Evolutionary conservation across 2,797 vertebrate species (phyloP).

Genomic region (Lophius americanus): DNA sequence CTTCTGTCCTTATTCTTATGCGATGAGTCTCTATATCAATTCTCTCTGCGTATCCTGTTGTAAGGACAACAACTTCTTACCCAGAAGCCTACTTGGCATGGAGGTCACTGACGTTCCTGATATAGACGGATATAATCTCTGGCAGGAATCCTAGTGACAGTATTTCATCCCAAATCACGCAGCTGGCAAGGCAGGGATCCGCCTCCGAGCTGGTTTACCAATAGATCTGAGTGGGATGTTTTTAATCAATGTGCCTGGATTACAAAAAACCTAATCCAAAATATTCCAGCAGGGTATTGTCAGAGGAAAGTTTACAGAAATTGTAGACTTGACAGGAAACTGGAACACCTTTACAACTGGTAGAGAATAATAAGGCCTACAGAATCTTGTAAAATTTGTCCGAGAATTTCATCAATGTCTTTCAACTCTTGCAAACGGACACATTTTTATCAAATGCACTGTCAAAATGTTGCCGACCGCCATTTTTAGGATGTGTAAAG

Average conservation of each 20-base stretch:
- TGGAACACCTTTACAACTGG: too few species aligned
- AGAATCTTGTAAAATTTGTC: too few species aligned
- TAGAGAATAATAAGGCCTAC: too few species aligned
- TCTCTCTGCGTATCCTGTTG: slow-evolving; percentile 29
- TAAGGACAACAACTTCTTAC: slow-evolving; percentile 9
- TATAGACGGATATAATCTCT: slow-evolving; percentile 39
- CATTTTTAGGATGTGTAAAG: too few species aligned
- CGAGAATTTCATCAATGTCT: too few species aligned
- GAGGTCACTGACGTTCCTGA: slow-evolving; percentile 1
- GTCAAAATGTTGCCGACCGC: too few species aligned
- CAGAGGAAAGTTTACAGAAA: slow-evolving; percentile 30
- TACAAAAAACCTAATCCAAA: slow-evolving; percentile 31
- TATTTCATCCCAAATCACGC: slow-evolving; percentile 48
- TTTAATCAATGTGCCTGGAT: slow-evolving; percentile 59
- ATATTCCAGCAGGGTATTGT: slow-evolving; percentile 57
- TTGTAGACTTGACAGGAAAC: background rate
- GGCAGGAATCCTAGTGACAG: slow-evolving; percentile 35
- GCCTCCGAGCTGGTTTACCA: slow-evolving; percentile 63
- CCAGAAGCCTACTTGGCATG: slow-evolving; percentile 20
- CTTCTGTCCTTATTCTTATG: slow-evolving; percentile 18
- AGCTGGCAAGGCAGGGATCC: slow-evolving; percentile 31
- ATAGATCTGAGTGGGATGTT: slow-evolving; percentile 54
- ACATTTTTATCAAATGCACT: too few species aligned
- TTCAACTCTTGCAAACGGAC: too few species aligned
- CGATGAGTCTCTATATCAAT: slow-evolving; percentile 18